Evolutionary conservation across 2,888 invertebrate genomes (phyloP).

Genomic region (Anagyrus pseudococci): DNA sequence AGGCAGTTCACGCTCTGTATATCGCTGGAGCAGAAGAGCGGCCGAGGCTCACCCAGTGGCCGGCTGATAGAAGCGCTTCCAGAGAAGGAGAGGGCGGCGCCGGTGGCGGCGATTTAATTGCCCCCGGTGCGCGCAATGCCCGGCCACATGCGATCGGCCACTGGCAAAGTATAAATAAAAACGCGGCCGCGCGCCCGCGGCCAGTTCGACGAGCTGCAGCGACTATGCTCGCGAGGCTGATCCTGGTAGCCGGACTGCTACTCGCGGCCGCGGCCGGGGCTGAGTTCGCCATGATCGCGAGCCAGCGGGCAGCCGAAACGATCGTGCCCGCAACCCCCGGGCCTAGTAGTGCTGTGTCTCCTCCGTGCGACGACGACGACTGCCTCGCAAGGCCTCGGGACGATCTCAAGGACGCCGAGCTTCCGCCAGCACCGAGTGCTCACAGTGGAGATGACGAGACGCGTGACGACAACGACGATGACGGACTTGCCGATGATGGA

Average conservation of each 20-base stretch:
- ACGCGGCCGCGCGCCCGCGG: slow-evolving; percentile 43
- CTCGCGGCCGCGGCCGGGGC: background rate
- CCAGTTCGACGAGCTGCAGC: slow-evolving; percentile 45
- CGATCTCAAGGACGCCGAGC: background rate
- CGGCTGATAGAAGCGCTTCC: background rate
- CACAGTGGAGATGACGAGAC: no score
- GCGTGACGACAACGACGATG: slow-evolving; percentile 1
- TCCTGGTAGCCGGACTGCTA: slow-evolving; percentile 39
- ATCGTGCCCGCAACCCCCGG: slow-evolving; percentile 2
- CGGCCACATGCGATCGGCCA: background rate
- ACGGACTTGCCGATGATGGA: background rate
- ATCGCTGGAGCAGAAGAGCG: slow-evolving; percentile 36
- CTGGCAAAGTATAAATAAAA: slow-evolving; percentile 48
- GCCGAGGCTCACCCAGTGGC: background rate
- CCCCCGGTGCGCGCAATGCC: background rate
- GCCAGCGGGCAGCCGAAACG: background rate
- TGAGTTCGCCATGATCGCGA: no score
- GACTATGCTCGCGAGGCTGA: slow-evolving; percentile 55
- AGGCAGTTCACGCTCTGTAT: slow-evolving; percentile 61
- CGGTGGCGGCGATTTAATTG: background rate
- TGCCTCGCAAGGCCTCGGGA: no score
- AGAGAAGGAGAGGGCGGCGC: background rate
- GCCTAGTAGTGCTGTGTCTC: no score
- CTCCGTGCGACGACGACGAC: no score
- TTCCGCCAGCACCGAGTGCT: no score